Conservation (phyloP, 1,140 invertebrate species). For the Nasonia vitripennis region DNA sequence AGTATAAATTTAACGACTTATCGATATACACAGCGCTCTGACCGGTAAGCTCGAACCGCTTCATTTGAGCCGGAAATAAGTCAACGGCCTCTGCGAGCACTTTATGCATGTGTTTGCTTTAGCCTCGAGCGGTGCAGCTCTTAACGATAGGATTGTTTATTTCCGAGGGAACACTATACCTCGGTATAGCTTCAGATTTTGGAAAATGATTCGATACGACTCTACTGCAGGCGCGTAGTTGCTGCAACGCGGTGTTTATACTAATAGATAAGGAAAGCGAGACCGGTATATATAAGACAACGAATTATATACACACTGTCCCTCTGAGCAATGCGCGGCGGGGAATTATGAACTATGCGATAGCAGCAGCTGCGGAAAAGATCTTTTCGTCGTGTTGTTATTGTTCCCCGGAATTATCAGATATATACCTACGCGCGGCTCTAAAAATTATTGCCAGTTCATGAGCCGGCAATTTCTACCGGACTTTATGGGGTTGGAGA, state of each 20-base stretch:
- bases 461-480: not conserved
- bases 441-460: not conserved
- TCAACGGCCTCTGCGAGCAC: not conserved
- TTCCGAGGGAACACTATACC: not conserved
- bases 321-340: not conserved
- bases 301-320: slow-evolving; percentile 3
- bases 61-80: slow-evolving; percentile 50
- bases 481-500: not conserved
- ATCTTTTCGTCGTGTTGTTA: slow-evolving; percentile 17
- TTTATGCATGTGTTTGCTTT: not conserved
- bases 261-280: not conserved
- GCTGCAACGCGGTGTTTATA: too few relatives aligned
- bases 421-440: not conserved
- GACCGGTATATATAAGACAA: slow-evolving; percentile 4
- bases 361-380: slow-evolving; percentile 2
- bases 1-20: slow-evolving; percentile 55
- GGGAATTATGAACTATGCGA: not conserved
- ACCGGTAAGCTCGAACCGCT: slow-evolving; percentile 34
- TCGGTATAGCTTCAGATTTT: not conserved
- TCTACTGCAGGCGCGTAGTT: not conserved
- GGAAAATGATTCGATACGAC: not conserved
- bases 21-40: slow-evolving; percentile 28
- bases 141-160: slow-evolving; percentile 40
- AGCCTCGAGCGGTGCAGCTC: not conserved
- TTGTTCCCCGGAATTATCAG: slow-evolving; percentile 1